Percentiles rank a stretch among this genome's conserved stretches.
These are phyloP conservation scores for Oscheius onirici DNA, from an alignment of 2,888 invertebrate genomes.

Conservation along the genomic window DNA sequence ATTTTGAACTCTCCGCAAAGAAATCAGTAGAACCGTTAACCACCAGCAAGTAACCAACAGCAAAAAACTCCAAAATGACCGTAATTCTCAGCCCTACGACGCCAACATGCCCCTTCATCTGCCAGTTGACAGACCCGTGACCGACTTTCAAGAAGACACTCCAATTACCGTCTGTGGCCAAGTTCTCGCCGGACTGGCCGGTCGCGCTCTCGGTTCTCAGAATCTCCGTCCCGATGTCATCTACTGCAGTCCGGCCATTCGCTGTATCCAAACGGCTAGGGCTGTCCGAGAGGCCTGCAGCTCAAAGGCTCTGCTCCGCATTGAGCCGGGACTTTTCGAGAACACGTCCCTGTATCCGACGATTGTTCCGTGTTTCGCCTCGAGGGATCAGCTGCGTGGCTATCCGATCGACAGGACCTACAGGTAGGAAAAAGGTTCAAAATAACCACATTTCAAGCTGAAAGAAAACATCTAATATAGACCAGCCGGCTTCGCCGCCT, in stretches of 20 bases:
- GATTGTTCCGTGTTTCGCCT: slow-evolving; percentile 40
- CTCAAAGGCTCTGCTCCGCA: slow-evolving; percentile 40
- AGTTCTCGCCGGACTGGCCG: slow-evolving; percentile 56
- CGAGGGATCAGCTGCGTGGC: slow-evolving; percentile 34
- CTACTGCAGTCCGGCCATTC: slow-evolving; percentile 62
- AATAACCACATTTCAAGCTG: no score
- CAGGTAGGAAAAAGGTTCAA: no score
- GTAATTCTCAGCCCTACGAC: slow-evolving; percentile 3
- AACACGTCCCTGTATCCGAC: slow-evolving; percentile 49
- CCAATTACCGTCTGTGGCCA: slow-evolving; percentile 55
- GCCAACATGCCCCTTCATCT: slow-evolving; percentile 38
- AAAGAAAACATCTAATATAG: no score
- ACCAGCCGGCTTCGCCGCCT: no score
- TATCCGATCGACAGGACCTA: slow-evolving; percentile 46
- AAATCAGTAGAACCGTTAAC: no score
- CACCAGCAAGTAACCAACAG: no score
- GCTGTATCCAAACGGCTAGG: slow-evolving; percentile 61
- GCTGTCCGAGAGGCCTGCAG: slow-evolving; percentile 41
- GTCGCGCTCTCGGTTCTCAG: slow-evolving; percentile 45
- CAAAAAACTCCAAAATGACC: no score
- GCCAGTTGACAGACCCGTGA: slow-evolving; percentile 50
- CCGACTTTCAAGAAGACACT: slow-evolving; percentile 51
- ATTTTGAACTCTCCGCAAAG: no score
- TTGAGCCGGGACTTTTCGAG: slow-evolving; percentile 63
- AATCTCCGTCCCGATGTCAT: slow-evolving; percentile 56